Percentiles rank a stretch among this genome's conserved stretches.
phyloP scores from a whole-genome alignment of 2,113 vertebrate genomes.

The Corythaixoides concolor region DNA sequence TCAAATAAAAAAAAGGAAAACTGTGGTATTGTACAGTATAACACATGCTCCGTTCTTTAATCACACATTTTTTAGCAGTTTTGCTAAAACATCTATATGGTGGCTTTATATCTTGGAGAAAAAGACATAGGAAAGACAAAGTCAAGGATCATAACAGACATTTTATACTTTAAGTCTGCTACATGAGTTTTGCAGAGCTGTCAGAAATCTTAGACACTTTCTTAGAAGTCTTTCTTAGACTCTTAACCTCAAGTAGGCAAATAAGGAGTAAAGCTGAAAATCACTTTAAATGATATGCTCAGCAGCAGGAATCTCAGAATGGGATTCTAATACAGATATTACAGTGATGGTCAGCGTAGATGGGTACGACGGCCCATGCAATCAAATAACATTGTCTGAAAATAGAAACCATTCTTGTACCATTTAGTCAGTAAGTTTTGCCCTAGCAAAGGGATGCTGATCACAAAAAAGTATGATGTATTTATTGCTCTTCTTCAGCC shows the following conservation, averaged over 20 bases:
- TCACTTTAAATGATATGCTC: not conserved
- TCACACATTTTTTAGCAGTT: not conserved
- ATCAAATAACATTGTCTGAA: not conserved
- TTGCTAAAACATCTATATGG: not conserved
- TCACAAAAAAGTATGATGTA: not conserved
- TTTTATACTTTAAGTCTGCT: not conserved
- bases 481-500: not conserved
- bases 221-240: not conserved
- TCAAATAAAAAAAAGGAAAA: not conserved
- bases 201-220: not conserved
- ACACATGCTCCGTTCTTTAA: not conserved
- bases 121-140: not conserved
- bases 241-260: not conserved
- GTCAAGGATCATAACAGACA: not conserved
- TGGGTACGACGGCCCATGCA: not conserved
- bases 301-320: not conserved
- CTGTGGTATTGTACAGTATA: not conserved
- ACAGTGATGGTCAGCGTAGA: not conserved
- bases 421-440: not conserved
- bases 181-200: fast-evolving
- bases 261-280: not conserved
- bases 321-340: not conserved
- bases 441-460: not conserved
- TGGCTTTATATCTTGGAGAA: not conserved
- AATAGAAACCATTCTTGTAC: not conserved